Conservation (phyloP, 2,113 vertebrate genomes). For the Cryptoleucopteryx plumbea region DNA sequence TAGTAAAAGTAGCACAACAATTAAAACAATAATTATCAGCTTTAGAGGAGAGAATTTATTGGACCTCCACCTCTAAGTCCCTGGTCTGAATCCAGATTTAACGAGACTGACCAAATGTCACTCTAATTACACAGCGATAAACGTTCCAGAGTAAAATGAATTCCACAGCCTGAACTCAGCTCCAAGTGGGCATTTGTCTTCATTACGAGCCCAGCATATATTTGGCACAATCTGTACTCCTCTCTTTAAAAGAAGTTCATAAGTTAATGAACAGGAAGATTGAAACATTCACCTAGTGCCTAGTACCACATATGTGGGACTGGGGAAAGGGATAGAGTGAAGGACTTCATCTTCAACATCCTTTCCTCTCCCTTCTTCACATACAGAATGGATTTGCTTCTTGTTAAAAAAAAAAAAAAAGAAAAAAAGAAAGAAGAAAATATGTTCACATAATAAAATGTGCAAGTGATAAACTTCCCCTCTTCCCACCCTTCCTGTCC, state of each 20-base stretch:
- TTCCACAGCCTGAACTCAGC: conserved; percentile 55
- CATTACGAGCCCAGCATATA: conserved; percentile 47
- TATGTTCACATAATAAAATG: neutral
- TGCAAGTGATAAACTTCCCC: neutral
- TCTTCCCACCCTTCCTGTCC: neutral
- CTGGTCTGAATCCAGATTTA: conserved; percentile 48
- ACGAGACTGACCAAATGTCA: conserved; percentile 63
- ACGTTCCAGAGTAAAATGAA: conserved; percentile 64
- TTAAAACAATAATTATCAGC: neutral
- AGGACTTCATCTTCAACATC: neutral
- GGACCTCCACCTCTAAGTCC: neutral
- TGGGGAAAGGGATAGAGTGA: neutral
- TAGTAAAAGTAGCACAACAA: neutral
- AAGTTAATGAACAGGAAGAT: conserved; percentile 48
- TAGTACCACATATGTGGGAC: neutral
- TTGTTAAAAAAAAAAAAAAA: neutral
- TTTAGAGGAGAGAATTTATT: neutral
- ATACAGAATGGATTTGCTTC: neutral
- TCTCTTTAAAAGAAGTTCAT: conserved; percentile 52
- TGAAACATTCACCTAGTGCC: neutral
- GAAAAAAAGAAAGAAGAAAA: neutral
- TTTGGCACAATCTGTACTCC: conserved; percentile 25
- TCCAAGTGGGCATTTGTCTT: conserved; percentile 71
- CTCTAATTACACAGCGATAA: conserved; percentile 65
- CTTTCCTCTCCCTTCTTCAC: neutral